Conservation (phyloP, 1,140 invertebrate species). For the Camponotus pennsylvanicus region DNA sequence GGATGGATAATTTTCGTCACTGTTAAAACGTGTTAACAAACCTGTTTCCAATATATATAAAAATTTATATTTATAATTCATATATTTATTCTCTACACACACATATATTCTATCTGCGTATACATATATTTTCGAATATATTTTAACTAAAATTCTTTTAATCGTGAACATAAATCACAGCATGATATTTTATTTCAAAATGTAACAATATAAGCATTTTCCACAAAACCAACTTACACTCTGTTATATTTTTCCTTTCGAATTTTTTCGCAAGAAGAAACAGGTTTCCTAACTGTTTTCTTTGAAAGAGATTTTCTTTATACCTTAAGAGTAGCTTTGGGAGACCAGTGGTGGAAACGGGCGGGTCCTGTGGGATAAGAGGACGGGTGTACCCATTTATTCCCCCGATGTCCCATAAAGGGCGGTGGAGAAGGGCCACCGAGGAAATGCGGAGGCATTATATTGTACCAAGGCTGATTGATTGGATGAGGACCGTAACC, state of each 20-base stretch:
- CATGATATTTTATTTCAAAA: not conserved
- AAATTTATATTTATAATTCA: constrained; percentile 50
- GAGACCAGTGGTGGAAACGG: constrained; percentile 83
- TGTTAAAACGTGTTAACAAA: constrained; percentile 69
- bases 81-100: constrained; percentile 6
- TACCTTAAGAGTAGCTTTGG: constrained; percentile 84
- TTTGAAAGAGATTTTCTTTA: constrained; percentile 71
- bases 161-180: not conserved
- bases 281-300: constrained; percentile 74
- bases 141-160: constrained; percentile 16
- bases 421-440: constrained; percentile 82
- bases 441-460: constrained; percentile 82
- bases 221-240: constrained; percentile 50
- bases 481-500: constrained; percentile 81
- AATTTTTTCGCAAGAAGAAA: constrained; percentile 70
- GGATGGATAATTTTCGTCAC: constrained; percentile 72
- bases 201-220: constrained; percentile 17
- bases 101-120: not conserved
- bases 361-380: constrained; percentile 81
- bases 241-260: constrained; percentile 31
- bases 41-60: constrained; percentile 64
- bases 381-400: constrained; percentile 81
- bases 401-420: constrained; percentile 79
- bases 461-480: constrained; percentile 82
- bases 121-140: not conserved